phyloP scores from a whole-genome alignment of 1,140 invertebrate genomes.

The Nasonia longicornis region DNA sequence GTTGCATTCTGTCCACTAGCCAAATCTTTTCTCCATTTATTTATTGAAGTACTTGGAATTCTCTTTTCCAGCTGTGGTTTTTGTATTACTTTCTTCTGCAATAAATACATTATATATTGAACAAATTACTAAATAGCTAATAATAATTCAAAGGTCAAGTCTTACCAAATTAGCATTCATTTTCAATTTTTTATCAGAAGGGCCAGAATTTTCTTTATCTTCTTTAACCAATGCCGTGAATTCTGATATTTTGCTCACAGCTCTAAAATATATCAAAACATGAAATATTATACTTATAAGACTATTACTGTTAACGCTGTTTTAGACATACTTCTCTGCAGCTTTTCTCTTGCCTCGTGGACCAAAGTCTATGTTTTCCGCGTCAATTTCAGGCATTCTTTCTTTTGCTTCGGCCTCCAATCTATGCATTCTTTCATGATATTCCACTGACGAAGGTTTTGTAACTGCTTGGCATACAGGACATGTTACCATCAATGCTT shows the following conservation, averaged over 20 bases:
- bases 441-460: constrained; percentile 72
- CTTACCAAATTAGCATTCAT: constrained; percentile 17
- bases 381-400: constrained; percentile 18
- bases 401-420: constrained; percentile 51
- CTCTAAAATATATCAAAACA: constrained; percentile 50
- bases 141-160: not conserved
- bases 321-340: constrained; percentile 67
- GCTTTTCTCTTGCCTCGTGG: constrained; percentile 68
- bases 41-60: constrained; percentile 55
- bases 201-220: constrained; percentile 43
- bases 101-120: constrained; percentile 23
- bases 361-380: constrained; percentile 21
- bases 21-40: constrained; percentile 57
- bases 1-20: constrained; percentile 39
- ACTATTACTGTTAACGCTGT: not conserved
- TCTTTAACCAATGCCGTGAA: constrained; percentile 55
- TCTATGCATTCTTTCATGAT: constrained; percentile 66
- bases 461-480: constrained; percentile 70
- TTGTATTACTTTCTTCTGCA: constrained; percentile 56
- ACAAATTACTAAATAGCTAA: not conserved
- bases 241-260: constrained; percentile 60
- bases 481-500: constrained; percentile 69
- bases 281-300: constrained; percentile 9
- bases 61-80: constrained; percentile 50
- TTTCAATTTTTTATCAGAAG: constrained; percentile 45